phyloP scores from a whole-genome alignment of 2,797 vertebrate species.

The Leptodactylus fallax region DNA sequence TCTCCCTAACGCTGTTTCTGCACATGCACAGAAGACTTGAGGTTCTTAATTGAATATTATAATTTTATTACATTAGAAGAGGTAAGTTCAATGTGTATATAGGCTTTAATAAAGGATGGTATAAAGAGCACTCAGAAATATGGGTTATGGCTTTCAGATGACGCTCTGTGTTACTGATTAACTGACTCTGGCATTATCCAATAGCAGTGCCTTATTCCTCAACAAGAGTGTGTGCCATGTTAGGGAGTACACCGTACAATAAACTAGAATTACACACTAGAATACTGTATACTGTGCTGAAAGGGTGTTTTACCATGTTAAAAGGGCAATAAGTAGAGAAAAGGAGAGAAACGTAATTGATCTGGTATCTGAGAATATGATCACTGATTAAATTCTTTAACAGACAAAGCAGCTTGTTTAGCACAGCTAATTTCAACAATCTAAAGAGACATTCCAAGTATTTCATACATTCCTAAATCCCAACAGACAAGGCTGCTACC shows the following conservation, averaged over 20 bases:
- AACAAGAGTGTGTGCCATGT: background rate
- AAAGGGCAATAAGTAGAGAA: background rate
- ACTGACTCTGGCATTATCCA: background rate
- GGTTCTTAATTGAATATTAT: no score
- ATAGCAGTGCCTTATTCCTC: background rate
- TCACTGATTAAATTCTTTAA: conserved; percentile 11
- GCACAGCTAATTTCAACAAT: background rate
- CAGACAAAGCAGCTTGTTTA: background rate
- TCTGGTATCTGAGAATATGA: background rate
- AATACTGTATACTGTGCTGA: background rate
- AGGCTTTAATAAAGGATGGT: no score
- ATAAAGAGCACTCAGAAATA: no score
- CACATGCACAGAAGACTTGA: no score
- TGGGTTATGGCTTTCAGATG: no score
- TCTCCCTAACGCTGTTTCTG: no score
- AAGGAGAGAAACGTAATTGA: background rate
- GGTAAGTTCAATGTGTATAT: no score
- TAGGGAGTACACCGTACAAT: background rate
- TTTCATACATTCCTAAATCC: conserved; percentile 19
- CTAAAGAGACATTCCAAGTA: conserved; percentile 15
- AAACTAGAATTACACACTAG: background rate
- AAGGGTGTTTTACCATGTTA: background rate
- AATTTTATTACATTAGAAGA: no score
- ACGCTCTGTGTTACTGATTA: background rate
- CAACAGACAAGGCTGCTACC: background rate